Evolutionary conservation across 2,113 vertebrate genomes (phyloP).

Genomic region (Pipa parva): DNA sequence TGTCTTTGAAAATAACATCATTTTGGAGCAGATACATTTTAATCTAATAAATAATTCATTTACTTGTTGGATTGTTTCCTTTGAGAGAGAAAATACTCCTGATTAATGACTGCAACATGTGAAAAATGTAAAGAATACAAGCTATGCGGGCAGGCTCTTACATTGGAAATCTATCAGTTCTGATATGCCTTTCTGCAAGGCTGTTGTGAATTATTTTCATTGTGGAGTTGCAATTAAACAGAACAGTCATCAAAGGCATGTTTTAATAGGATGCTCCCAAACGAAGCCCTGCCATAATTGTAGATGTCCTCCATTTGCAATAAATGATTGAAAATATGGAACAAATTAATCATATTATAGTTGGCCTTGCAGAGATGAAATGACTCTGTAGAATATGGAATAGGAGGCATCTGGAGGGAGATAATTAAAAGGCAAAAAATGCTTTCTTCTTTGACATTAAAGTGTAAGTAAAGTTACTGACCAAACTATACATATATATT

Average conservation of each 20-base stretch:
- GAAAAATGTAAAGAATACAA: conserved; percentile 1
- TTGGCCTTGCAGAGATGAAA: conserved; percentile 4
- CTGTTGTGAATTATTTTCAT: conserved; percentile 14
- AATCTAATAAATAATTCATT: conserved; percentile 8
- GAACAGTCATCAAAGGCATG: conserved; percentile 35
- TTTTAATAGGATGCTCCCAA: conserved; percentile 21
- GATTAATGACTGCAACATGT: conserved; percentile 13
- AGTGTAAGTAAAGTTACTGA: too few relatives aligned
- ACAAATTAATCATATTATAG: conserved; percentile 32
- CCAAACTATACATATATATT: too few relatives aligned
- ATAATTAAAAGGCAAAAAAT: too few relatives aligned
- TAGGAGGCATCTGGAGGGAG: too few relatives aligned
- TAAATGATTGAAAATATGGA: conserved; percentile 35
- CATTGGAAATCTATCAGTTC: conserved; percentile 14
- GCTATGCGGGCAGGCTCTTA: neutral
- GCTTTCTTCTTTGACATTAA: too few relatives aligned
- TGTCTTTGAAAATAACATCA: too few relatives aligned
- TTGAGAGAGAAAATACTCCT: conserved; percentile 6
- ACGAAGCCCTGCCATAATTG: conserved; percentile 11
- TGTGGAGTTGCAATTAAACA: conserved; percentile 36
- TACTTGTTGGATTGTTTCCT: neutral
- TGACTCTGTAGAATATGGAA: too few relatives aligned
- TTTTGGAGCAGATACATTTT: conserved; percentile 3
- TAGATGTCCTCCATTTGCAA: conserved; percentile 23
- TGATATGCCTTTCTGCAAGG: conserved; percentile 4